Base-by-base conservation (phyloP, 92 coral and sea anemone genomes). In the Palythoa caribaeorum region DNA sequence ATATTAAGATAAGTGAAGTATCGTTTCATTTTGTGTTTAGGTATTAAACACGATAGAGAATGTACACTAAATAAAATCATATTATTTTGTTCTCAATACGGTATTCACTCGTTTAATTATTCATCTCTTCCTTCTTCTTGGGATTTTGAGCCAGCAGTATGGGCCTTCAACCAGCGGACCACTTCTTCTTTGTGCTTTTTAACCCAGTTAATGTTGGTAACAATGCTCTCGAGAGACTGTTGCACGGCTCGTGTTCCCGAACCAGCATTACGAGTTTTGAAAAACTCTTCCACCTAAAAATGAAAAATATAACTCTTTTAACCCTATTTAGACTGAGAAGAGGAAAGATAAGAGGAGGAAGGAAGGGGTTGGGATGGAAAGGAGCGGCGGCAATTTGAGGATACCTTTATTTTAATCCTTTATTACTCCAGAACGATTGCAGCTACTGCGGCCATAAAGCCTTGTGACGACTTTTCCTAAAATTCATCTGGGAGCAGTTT, bases 141-240 rank as follows among this genome's bases (percentile, higher is more conserved):
- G 9, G 39, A 11, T 5, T 17, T 7, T 77, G 68, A 77, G 39
- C 59, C 52, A 1, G 44, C 75, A 70, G 76, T 73, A 69, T 76
- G 52, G 1, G 13, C 69, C 53, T 51, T 60, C 66, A 95, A 14
- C 98, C 96, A 95, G 17, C 55, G 55, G 37, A 57, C 11, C 9
- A 90, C 96, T 13, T 16, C 84, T 3, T 40, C 21, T 1, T 36
- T 52, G 77, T 91, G 78, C 10, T 79, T 52, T 1, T 76, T 54
- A 21, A 94, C 53, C 98, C 98, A 96, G 15, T 86, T 88, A 19
- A 92, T 84, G 80, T 96, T 96, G 21, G 97, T 91, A 9, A 15
- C 21, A 17, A 96, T 92, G 74, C 97, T 90, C 48, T 96, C 98
- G 11, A 90, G 71, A 62, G 92, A 90, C 79, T 93, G 95, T 2